Percentiles rank a stretch among this genome's conserved stretches.
Evolutionary conservation across 2,113 vertebrate genomes (phyloP).

Genomic region (Rhinogobius similis): DNA sequence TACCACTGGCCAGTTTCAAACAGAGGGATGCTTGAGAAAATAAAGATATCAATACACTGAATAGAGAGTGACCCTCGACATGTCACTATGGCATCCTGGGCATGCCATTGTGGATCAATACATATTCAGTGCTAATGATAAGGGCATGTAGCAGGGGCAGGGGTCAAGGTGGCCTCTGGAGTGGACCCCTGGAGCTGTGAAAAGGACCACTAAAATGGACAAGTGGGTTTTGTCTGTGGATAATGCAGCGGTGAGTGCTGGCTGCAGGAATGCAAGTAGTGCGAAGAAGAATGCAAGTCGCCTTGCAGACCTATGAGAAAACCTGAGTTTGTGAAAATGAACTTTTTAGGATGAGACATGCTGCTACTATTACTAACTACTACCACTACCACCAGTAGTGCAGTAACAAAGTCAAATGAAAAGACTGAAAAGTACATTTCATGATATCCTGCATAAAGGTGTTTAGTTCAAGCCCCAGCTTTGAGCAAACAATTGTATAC

Average conservation of each 20-base stretch:
- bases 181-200: constrained; percentile 43
- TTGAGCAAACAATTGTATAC: no score
- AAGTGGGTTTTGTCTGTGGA: constrained; percentile 32
- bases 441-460: no score
- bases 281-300: neutral
- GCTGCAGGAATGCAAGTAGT: constrained; percentile 35
- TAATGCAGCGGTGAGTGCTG: constrained; percentile 50
- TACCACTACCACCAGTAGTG: no score
- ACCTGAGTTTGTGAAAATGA: neutral
- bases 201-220: constrained; percentile 37
- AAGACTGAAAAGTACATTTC: no score
- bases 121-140: constrained; percentile 31
- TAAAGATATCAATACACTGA: constrained; percentile 14
- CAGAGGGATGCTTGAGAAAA: constrained; percentile 1
- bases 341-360: no score
- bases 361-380: no score
- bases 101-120: constrained; percentile 39
- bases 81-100: constrained; percentile 62
- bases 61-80: constrained; percentile 12
- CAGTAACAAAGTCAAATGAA: no score
- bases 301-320: neutral
- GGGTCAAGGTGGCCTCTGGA: constrained; percentile 59
- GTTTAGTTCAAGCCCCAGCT: no score
- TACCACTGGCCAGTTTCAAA: neutral
- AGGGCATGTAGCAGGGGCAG: constrained; percentile 51